Conservation (phyloP, 2,113 vertebrate species). For the Alouatta palliata region DNA sequence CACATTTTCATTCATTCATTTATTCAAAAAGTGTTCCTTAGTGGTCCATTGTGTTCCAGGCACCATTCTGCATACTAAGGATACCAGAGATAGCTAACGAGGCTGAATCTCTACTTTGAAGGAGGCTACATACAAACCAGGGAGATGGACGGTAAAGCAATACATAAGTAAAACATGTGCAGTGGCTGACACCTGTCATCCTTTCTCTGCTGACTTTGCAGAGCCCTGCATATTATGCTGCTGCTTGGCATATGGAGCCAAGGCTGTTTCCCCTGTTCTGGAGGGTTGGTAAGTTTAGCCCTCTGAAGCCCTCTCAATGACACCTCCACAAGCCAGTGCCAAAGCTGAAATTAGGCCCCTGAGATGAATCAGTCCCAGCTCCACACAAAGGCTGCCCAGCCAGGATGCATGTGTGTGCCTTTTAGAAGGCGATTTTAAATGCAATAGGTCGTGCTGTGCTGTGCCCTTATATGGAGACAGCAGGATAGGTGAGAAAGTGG, state of each 20-base stretch:
- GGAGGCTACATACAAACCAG: background rate
- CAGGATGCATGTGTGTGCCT: background rate
- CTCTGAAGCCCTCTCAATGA: background rate
- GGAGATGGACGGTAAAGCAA: background rate
- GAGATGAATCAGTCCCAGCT: background rate
- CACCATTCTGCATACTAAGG: background rate
- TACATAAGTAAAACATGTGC: background rate
- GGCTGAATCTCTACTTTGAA: background rate
- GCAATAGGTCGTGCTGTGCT: background rate
- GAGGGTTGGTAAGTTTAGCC: background rate
- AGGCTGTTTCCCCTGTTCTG: background rate
- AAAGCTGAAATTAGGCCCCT: background rate
- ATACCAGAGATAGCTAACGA: background rate
- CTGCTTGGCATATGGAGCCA: background rate
- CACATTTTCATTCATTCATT: background rate
- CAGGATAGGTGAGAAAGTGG: background rate
- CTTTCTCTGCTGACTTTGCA: background rate
- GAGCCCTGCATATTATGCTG: background rate
- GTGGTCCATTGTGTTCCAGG: background rate
- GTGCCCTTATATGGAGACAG: background rate
- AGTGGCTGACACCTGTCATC: background rate
- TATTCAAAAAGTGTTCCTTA: background rate
- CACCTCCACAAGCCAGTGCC: background rate
- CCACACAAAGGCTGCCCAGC: background rate
- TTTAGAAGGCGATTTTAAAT: slow-evolving; percentile 45